A percentile compares a stretch with the other conserved stretches of the same genome.
Conservation (phyloP, 2,888 invertebrate genomes). For the Synergus japonicus region DNA sequence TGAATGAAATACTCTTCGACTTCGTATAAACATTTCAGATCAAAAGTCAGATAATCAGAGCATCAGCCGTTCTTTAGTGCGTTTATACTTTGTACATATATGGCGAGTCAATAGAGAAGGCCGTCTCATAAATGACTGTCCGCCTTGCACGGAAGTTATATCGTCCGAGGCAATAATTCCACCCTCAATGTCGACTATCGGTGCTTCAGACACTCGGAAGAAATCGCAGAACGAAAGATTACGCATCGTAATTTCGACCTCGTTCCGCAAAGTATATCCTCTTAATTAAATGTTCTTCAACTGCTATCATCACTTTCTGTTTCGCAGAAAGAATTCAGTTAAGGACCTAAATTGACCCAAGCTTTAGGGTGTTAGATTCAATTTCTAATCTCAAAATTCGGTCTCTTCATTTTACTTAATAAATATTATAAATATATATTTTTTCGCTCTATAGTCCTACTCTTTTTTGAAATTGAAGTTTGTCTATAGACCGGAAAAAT, state of each 20-base stretch:
- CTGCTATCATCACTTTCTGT: conserved; percentile 3
- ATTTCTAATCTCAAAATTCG: not conserved
- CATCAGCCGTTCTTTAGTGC: conserved; percentile 13
- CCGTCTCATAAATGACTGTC: conserved; percentile 58
- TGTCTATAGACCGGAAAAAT: too few relatives aligned
- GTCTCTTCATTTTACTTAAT: too few relatives aligned
- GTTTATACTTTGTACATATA: conserved; percentile 49
- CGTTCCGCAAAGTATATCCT: conserved; percentile 30
- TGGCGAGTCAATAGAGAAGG: conserved; percentile 51
- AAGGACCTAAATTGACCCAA: not conserved
- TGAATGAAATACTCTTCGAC: not conserved
- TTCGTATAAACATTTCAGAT: conserved; percentile 20
- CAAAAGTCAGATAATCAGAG: conserved; percentile 15
- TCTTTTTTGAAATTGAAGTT: too few relatives aligned
- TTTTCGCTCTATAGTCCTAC: too few relatives aligned
- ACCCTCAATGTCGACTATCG: conserved; percentile 43
- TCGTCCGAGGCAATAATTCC: conserved; percentile 29
- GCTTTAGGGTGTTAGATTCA: not conserved
- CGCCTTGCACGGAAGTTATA: conserved; percentile 51
- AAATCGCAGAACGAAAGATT: not conserved
- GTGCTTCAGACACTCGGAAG: conserved; percentile 33
- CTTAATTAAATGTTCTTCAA: not conserved
- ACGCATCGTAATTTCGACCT: conserved; percentile 40
- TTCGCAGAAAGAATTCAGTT: not conserved
- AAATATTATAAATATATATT: too few relatives aligned